Evolutionary conservation across 2,113 vertebrate genomes (phyloP).

Genomic region (Corydoras sp.): DNA sequence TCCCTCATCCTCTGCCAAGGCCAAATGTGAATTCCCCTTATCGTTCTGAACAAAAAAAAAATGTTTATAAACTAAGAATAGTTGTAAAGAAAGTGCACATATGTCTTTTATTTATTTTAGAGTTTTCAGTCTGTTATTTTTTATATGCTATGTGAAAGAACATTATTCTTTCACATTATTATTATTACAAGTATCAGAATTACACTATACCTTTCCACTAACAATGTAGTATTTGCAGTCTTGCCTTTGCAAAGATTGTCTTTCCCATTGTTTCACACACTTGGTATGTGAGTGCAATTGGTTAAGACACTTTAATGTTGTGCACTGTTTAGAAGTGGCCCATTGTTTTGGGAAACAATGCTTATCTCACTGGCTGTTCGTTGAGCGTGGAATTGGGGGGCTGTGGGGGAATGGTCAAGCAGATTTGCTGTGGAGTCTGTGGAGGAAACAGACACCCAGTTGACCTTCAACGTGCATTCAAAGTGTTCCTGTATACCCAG

Average conservation of each 20-base stretch:
- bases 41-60: slow-evolving; percentile 15
- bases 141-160: too few species aligned
- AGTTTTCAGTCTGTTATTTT: too few species aligned
- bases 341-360: slow-evolving; percentile 75
- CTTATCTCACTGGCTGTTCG: slow-evolving; percentile 67
- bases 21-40: slow-evolving; percentile 24
- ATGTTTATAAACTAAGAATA: slow-evolving; percentile 22
- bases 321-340: slow-evolving; percentile 58
- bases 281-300: slow-evolving; percentile 35
- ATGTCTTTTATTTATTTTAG: not conserved
- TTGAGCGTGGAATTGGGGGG: slow-evolving; percentile 33
- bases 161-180: too few species aligned
- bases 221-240: not conserved
- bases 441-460: slow-evolving; percentile 68
- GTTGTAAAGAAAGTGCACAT: slow-evolving; percentile 1
- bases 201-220: too few species aligned
- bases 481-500: slow-evolving; percentile 69
- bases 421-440: slow-evolving; percentile 52
- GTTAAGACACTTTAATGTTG: slow-evolving; percentile 46
- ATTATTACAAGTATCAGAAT: not conserved
- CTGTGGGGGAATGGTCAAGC: slow-evolving; percentile 39
- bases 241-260: slow-evolving; percentile 2
- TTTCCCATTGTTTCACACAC: slow-evolving; percentile 43
- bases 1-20: slow-evolving; percentile 22
- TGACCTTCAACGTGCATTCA: slow-evolving; percentile 70